These are phyloP conservation scores for Papilio polyxenes DNA, from an alignment of 1,140 invertebrate species.

Conservation along the genomic window DNA sequence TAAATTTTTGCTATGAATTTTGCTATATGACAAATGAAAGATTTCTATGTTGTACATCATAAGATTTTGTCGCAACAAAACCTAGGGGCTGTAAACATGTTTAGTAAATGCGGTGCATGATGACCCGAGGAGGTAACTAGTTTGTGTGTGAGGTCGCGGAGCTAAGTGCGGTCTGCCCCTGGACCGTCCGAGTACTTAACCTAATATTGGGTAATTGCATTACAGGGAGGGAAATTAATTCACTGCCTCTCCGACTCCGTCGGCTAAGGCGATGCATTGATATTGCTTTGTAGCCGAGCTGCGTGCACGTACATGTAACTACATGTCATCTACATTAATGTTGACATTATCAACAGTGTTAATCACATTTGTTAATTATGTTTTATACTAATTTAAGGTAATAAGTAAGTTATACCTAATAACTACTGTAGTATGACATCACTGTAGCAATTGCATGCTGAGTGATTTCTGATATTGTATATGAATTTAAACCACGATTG, in stretches of 20 bases:
- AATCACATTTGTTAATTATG: constrained; percentile 11
- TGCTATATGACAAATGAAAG: too few species aligned
- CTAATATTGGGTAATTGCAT: constrained; percentile 77
- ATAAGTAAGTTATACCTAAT: too few species aligned
- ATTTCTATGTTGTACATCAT: background rate
- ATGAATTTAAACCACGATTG: too few species aligned
- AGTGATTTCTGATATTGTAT: background rate
- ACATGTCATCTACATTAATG: constrained; percentile 15
- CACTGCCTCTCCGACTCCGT: constrained; percentile 64
- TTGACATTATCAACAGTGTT: constrained; percentile 22
- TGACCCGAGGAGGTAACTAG: constrained; percentile 61
- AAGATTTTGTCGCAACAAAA: background rate
- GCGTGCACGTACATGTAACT: constrained; percentile 37
- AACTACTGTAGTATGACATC: background rate
- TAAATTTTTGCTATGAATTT: too few species aligned
- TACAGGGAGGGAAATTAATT: constrained; percentile 70
- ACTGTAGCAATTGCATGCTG: background rate
- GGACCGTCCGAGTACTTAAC: constrained; percentile 73
- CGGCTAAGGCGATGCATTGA: constrained; percentile 63
- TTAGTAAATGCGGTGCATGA: constrained; percentile 29
- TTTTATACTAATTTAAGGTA: background rate
- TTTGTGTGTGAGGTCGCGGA: constrained; percentile 63
- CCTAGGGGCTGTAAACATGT: constrained; percentile 35
- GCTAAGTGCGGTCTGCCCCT: constrained; percentile 65
- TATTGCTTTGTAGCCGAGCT: constrained; percentile 60